Base-by-base conservation (phyloP, 2,888 invertebrate genomes). In the Bombylius major region DNA sequence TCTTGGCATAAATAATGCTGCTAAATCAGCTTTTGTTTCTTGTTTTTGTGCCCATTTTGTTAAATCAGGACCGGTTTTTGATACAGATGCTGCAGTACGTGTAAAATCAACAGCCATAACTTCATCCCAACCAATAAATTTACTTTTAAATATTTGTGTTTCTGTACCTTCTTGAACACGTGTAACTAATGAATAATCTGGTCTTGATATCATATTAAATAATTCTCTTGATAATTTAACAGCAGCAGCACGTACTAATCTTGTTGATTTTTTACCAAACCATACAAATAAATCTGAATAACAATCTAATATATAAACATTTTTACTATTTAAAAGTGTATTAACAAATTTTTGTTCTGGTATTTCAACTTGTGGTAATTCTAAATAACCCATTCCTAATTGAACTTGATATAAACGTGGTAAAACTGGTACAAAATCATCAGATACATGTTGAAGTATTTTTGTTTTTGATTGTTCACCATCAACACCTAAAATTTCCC, bases 51-150 rank as follows among this genome's bases (percentile, higher is more conserved):
- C 92, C 93, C 93, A 93, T 71, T 87, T 86, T 11, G 87, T 91
- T 59, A 99, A 79, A 77, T 99, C 96, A 0, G 95, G 96, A 13
- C 99, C 99, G 14, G 98, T 93, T 67, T 93, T 85, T 46, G 89
- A 89, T 1, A 99, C 97, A 0, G 97, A 97, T 70, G 95, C 96
- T 0, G 97, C 97, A 0, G 98, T 98, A 61, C 98, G 82, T 1
- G 99, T 99, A 74, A 95, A 99, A 77, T 99, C 99, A 8, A 98
- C 98, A 0, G 95, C 96, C 65, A 99, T 93, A 23, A 99, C 95
- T 75, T 99, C 98, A 70, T 99, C 97, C 99, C 99, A 99, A 9
- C 94, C 96, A 50, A 82, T 76, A 76, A 99, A 99, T 75, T 98
- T 97, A 1, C 90, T 89, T 75, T 98, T 97, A 76, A 99, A 99